phyloP scores from a whole-genome alignment of 2,113 vertebrate species.

The Tragulus kanchil region DNA sequence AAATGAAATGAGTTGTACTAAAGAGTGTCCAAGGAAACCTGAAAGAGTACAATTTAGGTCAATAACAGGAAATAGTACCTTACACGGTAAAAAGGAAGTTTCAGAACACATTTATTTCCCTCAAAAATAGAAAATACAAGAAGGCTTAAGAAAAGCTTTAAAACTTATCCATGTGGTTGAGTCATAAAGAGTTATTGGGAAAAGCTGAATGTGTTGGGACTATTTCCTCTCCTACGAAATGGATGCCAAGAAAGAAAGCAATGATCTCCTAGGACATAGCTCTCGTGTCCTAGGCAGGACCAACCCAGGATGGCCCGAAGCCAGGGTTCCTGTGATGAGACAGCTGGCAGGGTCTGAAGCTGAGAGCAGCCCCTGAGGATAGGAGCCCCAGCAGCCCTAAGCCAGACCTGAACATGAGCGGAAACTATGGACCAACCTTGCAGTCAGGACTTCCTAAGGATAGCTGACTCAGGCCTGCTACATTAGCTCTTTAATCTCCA shows the following conservation, averaged over 20 bases:
- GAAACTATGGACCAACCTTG: background rate
- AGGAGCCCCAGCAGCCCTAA: background rate
- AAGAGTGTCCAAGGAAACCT: background rate
- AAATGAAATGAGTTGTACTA: slow-evolving; percentile 22
- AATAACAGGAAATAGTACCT: background rate
- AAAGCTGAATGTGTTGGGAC: background rate
- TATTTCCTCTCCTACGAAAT: background rate
- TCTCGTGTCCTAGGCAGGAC: background rate
- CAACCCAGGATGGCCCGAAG: background rate
- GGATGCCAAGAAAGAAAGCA: background rate
- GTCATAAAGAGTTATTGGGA: background rate
- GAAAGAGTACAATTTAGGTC: background rate
- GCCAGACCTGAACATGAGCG: too few species aligned
- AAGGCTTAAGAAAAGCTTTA: slow-evolving; percentile 27
- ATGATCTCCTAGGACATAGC: background rate
- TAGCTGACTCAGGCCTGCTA: background rate
- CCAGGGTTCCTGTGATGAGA: background rate
- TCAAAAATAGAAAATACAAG: slow-evolving; percentile 22
- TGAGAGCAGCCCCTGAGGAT: background rate
- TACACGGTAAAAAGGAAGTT: background rate
- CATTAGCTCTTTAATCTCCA: background rate
- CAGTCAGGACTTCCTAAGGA: background rate
- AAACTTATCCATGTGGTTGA: background rate
- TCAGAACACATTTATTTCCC: background rate
- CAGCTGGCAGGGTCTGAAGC: background rate